Base-by-base conservation (phyloP, 2,888 invertebrate species). In the Chrysomela aeneicollis region DNA sequence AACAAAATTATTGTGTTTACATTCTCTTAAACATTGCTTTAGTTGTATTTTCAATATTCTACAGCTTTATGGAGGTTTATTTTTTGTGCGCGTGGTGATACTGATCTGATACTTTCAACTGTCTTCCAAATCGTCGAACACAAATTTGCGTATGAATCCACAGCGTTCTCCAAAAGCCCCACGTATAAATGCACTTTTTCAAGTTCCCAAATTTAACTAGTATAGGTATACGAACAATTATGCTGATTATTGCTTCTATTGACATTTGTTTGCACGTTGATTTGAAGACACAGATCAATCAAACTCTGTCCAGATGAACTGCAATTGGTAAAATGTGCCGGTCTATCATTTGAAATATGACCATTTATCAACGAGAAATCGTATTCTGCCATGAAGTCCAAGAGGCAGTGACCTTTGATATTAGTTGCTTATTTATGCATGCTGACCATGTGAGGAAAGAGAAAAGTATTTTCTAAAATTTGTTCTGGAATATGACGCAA, bases 211-310 rank as follows among this genome's bases (percentile, higher is more conserved):
- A 21, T 52, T 9, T 5, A 19, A 18, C 21, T 9, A 2, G n/a
- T 51, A 51, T 26, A 51, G 12, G 1, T 53, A 32, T n/a, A n/a
- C n/a, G n/a, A n/a, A n/a, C 17, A 32, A 18, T 18, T 32, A 10
- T 6, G 10, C 9, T 12, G 12, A 22, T 19, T 9, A 18, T 10
- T 10, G 22, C 2, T 21, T 5, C n/a, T 19, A 50, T 26, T 10
- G 30, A n/a, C 18, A 50, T n/a, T 50, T 50, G n/a, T n/a, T n/a
- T n/a, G n/a, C n/a, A n/a, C n/a, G n/a, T n/a, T n/a, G 12, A 51
- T 10, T 15, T 51, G 51, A 51, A 51, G 51, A 22, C 53, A 53
- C n/a, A 52, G 52, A 26, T 52, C 52, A n/a, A 52, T 52, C 17
- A 52, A 26, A 52, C 52, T 52, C 17, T 52, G 52, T 1, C 52